Base-by-base conservation (phyloP, 1,140 invertebrate species). In the Cylas formicarius region DNA sequence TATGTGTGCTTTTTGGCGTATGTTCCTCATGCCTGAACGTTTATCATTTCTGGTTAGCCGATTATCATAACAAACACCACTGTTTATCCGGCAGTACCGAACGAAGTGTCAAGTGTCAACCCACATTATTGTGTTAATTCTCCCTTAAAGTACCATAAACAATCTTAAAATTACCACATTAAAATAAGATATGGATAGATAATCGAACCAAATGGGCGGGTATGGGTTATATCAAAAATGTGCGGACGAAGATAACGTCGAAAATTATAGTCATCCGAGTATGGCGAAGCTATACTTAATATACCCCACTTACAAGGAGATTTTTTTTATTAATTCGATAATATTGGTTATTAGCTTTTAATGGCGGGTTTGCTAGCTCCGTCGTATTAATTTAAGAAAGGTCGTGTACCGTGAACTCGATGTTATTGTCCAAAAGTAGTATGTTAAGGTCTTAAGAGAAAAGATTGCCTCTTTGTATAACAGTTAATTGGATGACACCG, bases 211-310 rank as follows among this genome's bases (percentile, higher is more conserved):
- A 58, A 52, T 58, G 48, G 56, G 43, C 46, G 48, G 51, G 56
- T 51, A 48, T 50, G 35, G 41, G 42, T 49, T 47, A 53, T 41
- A 41, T 39, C 35, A 48, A 48, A 40, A 48, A 48, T 41, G 45
- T 41, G 45, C 45, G 35, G 37, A 41, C 31, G 51, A 32, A 51
- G 52, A 52, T 56, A 56, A 58, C 45, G 39, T 31, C 27, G 45
- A 52, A 58, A 58, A 58, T 58, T 56, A 58, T 52, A 55, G 57
- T 56, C 36, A 58, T 58, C 57, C 40, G 44, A 34, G 38, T 33
- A 47, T 45, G 26, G 51, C 52, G 55, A 50, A 48, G 45, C 45
- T 48, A 55, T 56, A 53, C 57, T 58, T 54, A 58, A 56, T 58
- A 58, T 51, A 46, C 47, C 54, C 49, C 50, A 58, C 53, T 56